Percentiles rank a stretch among this genome's conserved stretches.
These are phyloP conservation scores for Corythornis cristatus DNA, from an alignment of 2,113 vertebrate genomes.

Conservation along the genomic window DNA sequence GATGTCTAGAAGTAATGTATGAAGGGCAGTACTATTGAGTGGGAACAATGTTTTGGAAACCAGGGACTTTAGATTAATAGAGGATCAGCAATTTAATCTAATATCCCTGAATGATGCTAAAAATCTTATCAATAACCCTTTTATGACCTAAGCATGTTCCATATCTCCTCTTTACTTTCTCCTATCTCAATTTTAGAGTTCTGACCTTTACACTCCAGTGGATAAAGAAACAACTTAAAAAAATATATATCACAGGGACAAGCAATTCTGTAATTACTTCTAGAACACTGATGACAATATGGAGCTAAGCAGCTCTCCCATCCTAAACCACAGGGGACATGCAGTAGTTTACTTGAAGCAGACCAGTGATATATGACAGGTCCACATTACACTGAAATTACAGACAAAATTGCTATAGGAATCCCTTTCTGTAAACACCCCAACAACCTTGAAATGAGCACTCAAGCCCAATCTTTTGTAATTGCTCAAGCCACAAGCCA, in stretches of 20 bases:
- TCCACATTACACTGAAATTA: not conserved
- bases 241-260: fast-evolving
- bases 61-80: not conserved
- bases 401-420: not conserved
- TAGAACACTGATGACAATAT: not conserved
- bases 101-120: not conserved
- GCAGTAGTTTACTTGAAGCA: not conserved
- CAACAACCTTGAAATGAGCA: not conserved
- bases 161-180: not conserved
- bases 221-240: not conserved
- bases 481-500: not conserved
- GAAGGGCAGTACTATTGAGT: not conserved
- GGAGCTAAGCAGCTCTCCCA: not conserved
- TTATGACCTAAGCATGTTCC: not conserved
- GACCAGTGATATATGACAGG: not conserved
- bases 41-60: not conserved
- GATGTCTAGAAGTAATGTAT: not conserved
- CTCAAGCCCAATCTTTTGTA: not conserved
- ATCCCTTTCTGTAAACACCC: not conserved
- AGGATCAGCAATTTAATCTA: not conserved
- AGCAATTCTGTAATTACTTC: not conserved
- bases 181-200: not conserved
- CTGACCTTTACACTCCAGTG: not conserved
- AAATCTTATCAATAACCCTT: not conserved
- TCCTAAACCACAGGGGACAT: not conserved